These are phyloP conservation scores for Scalopus aquaticus DNA, from an alignment of 2,113 vertebrate species.

Conservation along the genomic window DNA sequence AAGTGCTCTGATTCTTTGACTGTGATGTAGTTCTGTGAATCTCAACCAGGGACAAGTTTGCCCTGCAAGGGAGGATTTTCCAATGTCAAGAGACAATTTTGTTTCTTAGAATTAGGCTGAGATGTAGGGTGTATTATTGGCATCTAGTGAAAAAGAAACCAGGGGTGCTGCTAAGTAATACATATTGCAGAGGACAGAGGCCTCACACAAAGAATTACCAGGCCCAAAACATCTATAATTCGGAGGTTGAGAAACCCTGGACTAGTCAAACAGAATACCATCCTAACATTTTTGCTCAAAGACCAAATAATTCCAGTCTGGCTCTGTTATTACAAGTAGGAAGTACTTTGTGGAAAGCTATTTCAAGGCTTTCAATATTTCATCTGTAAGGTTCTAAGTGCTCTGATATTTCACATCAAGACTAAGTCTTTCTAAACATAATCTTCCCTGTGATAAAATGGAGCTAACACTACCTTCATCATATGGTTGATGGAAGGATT, in stretches of 20 bases:
- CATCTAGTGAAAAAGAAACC: background rate
- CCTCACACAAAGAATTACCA: background rate
- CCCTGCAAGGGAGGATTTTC: background rate
- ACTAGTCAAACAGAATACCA: background rate
- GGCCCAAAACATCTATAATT: background rate
- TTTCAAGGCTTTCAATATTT: background rate
- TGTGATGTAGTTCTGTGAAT: rapidly evolving
- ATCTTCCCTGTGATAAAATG: background rate
- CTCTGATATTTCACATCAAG: background rate
- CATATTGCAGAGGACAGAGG: rapidly evolving
- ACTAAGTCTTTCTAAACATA: background rate
- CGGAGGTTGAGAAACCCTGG: background rate
- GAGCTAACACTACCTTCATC: background rate
- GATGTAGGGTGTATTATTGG: rapidly evolving
- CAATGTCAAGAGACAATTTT: background rate
- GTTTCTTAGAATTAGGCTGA: background rate
- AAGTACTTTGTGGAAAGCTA: background rate
- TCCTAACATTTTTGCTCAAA: background rate
- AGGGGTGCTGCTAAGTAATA: rapidly evolving
- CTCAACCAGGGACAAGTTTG: background rate
- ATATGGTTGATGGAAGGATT: background rate
- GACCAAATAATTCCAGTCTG: background rate
- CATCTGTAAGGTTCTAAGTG: background rate
- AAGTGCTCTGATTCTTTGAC: background rate
- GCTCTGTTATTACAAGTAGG: background rate